A percentile compares a stretch with the other conserved stretches of the same genome.
Evolutionary conservation across 2,113 vertebrate species (phyloP).

Genomic region (Sciurus niger): DNA sequence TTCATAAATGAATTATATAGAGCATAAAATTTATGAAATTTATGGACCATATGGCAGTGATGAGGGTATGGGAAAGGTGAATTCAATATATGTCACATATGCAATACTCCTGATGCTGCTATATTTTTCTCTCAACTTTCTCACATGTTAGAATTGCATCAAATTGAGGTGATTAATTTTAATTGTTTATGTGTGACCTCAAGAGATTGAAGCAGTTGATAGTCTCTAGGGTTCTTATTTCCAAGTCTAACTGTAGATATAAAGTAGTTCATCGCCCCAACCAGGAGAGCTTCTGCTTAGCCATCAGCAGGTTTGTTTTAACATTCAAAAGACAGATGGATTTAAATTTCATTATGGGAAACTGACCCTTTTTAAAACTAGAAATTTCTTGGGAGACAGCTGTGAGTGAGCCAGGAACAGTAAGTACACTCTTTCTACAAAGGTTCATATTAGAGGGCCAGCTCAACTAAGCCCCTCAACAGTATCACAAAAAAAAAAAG

Average conservation of each 20-base stretch:
- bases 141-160: neutral
- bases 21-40: too few relatives aligned
- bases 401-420: neutral
- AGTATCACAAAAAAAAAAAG: neutral
- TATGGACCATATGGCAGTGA: too few relatives aligned
- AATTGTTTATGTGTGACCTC: neutral
- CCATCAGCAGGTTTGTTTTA: slow-evolving; percentile 42
- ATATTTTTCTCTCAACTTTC: too few relatives aligned
- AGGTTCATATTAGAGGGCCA: rapidly evolving
- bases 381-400: neutral
- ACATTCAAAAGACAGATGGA: neutral
- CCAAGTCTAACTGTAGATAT: neutral
- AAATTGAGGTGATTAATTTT: neutral
- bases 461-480: neutral
- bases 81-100: too few relatives aligned
- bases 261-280: neutral
- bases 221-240: too few relatives aligned
- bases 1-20: too few relatives aligned
- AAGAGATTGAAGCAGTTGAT: neutral
- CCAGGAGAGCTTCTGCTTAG: neutral
- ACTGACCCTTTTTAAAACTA: neutral
- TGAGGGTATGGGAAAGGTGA: too few relatives aligned
- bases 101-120: too few relatives aligned
- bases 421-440: neutral
- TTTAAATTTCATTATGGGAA: neutral